A percentile compares a stretch with the other conserved stretches of the same genome.
These are phyloP conservation scores for Ibidorhyncha struthersii DNA, from an alignment of 2,113 vertebrate species.

Conservation along the genomic window DNA sequence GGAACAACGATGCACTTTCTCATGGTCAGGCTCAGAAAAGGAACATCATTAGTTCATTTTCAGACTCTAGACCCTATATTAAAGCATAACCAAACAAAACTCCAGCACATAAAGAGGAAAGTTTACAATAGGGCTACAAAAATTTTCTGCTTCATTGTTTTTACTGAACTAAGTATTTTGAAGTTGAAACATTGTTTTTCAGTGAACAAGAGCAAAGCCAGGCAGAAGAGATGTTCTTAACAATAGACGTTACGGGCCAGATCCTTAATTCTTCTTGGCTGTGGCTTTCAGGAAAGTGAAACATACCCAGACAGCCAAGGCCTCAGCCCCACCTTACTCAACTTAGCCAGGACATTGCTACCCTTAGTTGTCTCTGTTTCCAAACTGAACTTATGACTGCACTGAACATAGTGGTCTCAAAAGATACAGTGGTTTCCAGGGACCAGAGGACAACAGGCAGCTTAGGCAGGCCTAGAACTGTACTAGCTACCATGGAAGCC, in stretches of 20 bases:
- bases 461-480: not conserved
- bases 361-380: not conserved
- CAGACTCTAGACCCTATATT: not conserved
- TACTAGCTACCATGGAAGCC: not conserved
- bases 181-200: not conserved
- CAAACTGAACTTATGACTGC: not conserved
- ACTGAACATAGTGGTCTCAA: fast-evolving
- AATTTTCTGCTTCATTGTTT: not conserved
- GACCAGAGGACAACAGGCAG: not conserved
- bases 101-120: not conserved
- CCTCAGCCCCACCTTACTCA: not conserved
- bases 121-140: not conserved
- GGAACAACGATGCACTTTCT: not conserved
- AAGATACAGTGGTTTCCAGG: fast-evolving
- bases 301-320: too few species aligned
- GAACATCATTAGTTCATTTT: not conserved
- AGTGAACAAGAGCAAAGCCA: not conserved
- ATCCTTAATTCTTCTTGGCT: not conserved
- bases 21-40: not conserved
- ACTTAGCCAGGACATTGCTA: not conserved
- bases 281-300: not conserved
- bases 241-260: not conserved
- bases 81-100: not conserved
- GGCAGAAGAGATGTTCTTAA: not conserved
- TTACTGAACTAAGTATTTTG: not conserved